Evolutionary conservation across 92 coral and sea anemone species (phyloP), one percentile per base, ranked within the genome.

Genomic region (Galaxea fascicularis): DNA sequence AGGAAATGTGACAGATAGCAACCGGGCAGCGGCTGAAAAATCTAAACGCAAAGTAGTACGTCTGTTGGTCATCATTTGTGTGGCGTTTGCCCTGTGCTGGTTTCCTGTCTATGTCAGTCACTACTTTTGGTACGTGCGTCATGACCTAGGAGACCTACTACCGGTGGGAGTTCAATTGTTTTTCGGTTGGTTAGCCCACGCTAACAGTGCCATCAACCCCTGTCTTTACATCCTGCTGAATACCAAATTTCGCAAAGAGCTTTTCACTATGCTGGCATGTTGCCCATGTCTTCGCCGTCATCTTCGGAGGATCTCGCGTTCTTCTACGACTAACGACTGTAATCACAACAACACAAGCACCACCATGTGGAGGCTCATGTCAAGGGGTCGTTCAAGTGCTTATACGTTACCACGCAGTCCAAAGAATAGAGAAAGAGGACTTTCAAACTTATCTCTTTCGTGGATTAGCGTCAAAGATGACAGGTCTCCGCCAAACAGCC

Each of bases 21-120:
- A 74, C 60, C 77, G 82, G 5, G 53, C 62, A 30, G 82, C 80
- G 59, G 87, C 75, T 13, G 63, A 72, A 0, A 87, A 74, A 49
- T 73, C 86, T 60, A 81, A 74, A 53, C 78, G 73, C 13, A 87
- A 82, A 31, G 91, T 74, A 1, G 73, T 87, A 11, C 83, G 82
- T 52, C 57, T 87, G 76, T 10, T 87, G 59, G 60, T 73, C 26
- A 65, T 82, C n/a, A 82, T 87, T 14, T 71, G 83, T 17, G 68
- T 81, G 17, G 73, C 68, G 26, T 87, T 87, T 30, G 91, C 91
- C 4, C 15, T 87, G 51, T 82, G 86, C 52, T 87, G 91, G 91
- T 74, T 84, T 28, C 91, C 91, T 22, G 63, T 53, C 13, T 84
- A 87, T 21, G 11, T 73, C 52, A 82, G 59, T 77, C 91, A 87